Evolutionary conservation across 2,888 invertebrate genomes (phyloP).

Genomic region (Deilephila porcellus): DNA sequence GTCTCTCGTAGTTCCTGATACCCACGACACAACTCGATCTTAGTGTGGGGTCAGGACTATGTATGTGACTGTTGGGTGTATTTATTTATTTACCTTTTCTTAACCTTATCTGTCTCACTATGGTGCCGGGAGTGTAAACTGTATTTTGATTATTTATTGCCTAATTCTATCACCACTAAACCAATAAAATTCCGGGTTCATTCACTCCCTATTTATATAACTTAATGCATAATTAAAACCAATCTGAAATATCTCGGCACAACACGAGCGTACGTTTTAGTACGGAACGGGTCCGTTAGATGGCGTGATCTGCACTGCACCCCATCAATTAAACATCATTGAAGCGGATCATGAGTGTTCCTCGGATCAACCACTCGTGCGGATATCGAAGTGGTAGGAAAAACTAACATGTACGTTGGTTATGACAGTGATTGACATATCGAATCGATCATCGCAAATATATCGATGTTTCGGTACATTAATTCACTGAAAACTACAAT

Average conservation of each 20-base stretch:
- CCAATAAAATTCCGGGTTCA: no score
- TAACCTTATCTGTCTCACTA: no score
- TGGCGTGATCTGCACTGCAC: conserved; percentile 35
- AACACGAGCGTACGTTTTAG: conserved; percentile 49
- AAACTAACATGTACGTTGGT: background rate
- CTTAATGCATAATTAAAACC: conserved; percentile 37
- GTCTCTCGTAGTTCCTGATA: no score
- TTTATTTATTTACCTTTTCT: no score
- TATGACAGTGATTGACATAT: background rate
- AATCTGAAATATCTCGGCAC: conserved; percentile 28
- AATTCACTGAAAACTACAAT: no score
- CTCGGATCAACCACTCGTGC: background rate
- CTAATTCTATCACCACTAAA: no score
- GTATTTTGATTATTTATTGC: no score
- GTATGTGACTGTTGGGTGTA: no score
- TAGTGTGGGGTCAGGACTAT: no score
- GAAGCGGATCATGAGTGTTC: conserved; percentile 8
- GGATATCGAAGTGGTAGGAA: background rate
- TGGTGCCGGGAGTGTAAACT: no score
- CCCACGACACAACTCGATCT: no score
- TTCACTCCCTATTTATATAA: background rate
- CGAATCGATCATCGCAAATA: background rate
- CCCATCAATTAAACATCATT: conserved; percentile 28
- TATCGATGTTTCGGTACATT: no score
- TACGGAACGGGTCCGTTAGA: conserved; percentile 61